Base-by-base conservation (phyloP, 2,113 vertebrate species). In the Lepidothrix coronata region DNA sequence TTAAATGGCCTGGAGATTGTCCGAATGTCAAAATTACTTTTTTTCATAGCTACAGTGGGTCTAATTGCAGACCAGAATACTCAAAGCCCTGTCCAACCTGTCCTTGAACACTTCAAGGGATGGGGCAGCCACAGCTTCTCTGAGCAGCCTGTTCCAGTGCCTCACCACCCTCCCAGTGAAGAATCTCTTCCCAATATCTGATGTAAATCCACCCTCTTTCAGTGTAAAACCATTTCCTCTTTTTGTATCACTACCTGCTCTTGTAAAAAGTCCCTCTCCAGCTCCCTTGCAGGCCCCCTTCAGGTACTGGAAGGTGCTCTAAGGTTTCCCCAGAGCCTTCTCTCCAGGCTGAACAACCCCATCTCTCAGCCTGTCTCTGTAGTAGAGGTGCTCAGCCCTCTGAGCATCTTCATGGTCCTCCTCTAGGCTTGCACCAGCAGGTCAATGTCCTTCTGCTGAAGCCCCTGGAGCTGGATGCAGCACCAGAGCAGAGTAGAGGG, bases 41-140 rank as follows among this genome's bases (percentile, higher is more conserved):
- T 51, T 65, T 79, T 79, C 0, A 0, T 80, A 65, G 35, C 28
- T 73, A 13, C 17, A 51, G 3, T 74, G 25, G 4, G 6, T 51
- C 22, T 75, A 27, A 12, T 20, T 82, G 20, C 15, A 62, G 71
- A 41, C 25, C 25, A 43, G 17, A 23, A 55, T 55, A 12, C 14
- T 48, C 18, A 23, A 55, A 76, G 24, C 17, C 48, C 9, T 11
- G 6, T 83, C 55, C n/a, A 76, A 4, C 9, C 48, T 62, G 46
- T 14, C 54, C n/a, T 35, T 76, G 41, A 43, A 31, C 55, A 28
- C 25, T 62, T 46, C 11, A 21, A 55, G 30, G 55, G 9, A 6
- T 33, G 48, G 27, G 59, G 12, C 20, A 52, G 35, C 12, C 14
- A 2, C 30, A 52, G 59, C 18, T 14, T 43, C 4, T 66, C 35